These are phyloP conservation scores for Empis livida DNA, from an alignment of 2,888 invertebrate genomes.

Conservation along the genomic window DNA sequence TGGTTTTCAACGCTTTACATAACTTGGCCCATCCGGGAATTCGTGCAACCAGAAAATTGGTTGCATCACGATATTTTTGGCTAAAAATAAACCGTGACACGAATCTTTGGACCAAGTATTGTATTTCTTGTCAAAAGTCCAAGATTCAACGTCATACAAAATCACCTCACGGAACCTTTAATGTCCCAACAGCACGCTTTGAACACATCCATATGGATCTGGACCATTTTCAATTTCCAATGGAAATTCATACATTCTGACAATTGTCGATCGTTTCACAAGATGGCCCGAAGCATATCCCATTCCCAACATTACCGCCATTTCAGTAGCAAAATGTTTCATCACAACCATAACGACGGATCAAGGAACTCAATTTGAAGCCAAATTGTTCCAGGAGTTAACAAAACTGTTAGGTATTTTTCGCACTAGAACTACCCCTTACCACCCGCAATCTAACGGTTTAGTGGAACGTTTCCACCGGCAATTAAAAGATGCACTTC, in stretches of 20 bases:
- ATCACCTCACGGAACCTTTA: background rate
- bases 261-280: background rate
- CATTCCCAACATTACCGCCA: background rate
- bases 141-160: background rate
- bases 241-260: background rate
- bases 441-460: conserved; percentile 7
- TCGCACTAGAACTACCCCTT: conserved; percentile 2
- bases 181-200: background rate
- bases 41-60: conserved; percentile 5
- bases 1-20: background rate
- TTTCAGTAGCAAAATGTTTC: background rate
- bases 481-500: conserved; percentile 15
- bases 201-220: background rate
- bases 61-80: conserved; percentile 8
- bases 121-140: background rate
- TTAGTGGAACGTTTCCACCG: background rate
- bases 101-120: background rate
- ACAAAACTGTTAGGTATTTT: conserved; percentile 2
- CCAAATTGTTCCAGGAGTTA: conserved; percentile 1
- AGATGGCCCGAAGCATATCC: conserved; percentile 3
- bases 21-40: background rate
- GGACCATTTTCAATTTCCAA: background rate
- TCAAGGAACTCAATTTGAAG: conserved; percentile 4
- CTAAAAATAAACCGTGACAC: background rate
- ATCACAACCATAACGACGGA: background rate